Evolutionary conservation across 2,888 invertebrate species (phyloP).

Genomic region (Drosophila incognita): DNA sequence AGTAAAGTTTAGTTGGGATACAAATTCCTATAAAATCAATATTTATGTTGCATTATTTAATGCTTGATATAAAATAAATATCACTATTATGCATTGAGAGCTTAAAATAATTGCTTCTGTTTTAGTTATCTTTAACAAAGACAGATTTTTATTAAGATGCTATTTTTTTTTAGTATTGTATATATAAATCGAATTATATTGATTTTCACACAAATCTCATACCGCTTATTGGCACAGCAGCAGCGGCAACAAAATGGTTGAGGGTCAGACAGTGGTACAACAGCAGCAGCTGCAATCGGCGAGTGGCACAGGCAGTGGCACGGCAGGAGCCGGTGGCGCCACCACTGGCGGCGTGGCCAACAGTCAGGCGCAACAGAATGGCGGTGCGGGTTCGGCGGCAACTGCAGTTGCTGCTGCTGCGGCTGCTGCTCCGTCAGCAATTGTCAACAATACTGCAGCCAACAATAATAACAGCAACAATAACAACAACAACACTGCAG

Average conservation of each 20-base stretch:
- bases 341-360: conserved; percentile 59
- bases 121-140: not conserved
- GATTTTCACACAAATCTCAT: not conserved
- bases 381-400: conserved; percentile 60
- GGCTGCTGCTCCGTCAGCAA: conserved; percentile 36
- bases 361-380: conserved; percentile 88
- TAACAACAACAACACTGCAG: conserved; percentile 72
- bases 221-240: conserved; percentile 17
- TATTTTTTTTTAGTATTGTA: not conserved
- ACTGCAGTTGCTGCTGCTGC: conserved; percentile 38
- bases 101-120: not conserved
- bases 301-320: conserved; percentile 47
- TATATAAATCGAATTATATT: not conserved
- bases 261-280: conserved; percentile 89
- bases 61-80: not conserved
- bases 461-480: conserved; percentile 51
- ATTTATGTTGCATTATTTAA: not conserved
- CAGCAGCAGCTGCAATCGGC: conserved; percentile 85
- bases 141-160: not conserved
- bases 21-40: not conserved
- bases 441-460: conserved; percentile 85
- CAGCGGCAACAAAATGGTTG: conserved; percentile 84
- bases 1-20: conserved; percentile 16
- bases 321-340: conserved; percentile 31
- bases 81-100: not conserved